These are phyloP conservation scores for Drosophila parthenogenetica DNA, from an alignment of 2,888 invertebrate species.

Conservation along the genomic window DNA sequence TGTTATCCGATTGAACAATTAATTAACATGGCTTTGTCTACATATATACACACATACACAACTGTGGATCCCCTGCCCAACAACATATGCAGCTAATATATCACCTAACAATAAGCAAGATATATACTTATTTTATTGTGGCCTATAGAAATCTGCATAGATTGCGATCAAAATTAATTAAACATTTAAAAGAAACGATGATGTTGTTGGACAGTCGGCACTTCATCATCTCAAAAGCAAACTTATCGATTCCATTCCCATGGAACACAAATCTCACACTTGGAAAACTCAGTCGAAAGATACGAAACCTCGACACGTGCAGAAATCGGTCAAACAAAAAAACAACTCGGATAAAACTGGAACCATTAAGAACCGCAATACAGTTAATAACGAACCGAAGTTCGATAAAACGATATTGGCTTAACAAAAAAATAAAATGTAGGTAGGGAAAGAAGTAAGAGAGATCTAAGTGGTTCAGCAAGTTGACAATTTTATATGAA, in stretches of 20 bases:
- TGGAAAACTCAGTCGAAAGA: constrained; percentile 3
- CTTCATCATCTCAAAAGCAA: constrained; percentile 55
- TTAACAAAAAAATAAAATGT: constrained; percentile 37
- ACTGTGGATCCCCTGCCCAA: neutral
- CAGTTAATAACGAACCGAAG: constrained; percentile 12
- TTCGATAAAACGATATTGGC: constrained; percentile 32
- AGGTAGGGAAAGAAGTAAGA: constrained; percentile 7
- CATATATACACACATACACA: constrained; percentile 13
- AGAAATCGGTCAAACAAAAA: constrained; percentile 15
- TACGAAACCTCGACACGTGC: constrained; percentile 31
- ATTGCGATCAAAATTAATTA: constrained; percentile 71
- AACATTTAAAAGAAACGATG: constrained; percentile 66
- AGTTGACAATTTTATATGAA: constrained; percentile 74
- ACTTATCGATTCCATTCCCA: constrained; percentile 8
- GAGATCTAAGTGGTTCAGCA: constrained; percentile 72
- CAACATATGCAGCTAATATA: constrained; percentile 9
- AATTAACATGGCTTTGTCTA: constrained; percentile 66
- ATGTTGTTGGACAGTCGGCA: constrained; percentile 48
- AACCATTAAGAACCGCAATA: constrained; percentile 41
- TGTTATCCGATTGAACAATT: constrained; percentile 76
- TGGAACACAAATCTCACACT: constrained; percentile 4
- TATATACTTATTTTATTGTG: constrained; percentile 43
- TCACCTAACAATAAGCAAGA: constrained; percentile 33
- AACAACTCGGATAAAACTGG: constrained; percentile 24
- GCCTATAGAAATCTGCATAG: constrained; percentile 55